Evolutionary conservation across 1,140 invertebrate species (phyloP), one percentile per base, ranked within the genome.

Genomic region (Papilio polytes): DNA sequence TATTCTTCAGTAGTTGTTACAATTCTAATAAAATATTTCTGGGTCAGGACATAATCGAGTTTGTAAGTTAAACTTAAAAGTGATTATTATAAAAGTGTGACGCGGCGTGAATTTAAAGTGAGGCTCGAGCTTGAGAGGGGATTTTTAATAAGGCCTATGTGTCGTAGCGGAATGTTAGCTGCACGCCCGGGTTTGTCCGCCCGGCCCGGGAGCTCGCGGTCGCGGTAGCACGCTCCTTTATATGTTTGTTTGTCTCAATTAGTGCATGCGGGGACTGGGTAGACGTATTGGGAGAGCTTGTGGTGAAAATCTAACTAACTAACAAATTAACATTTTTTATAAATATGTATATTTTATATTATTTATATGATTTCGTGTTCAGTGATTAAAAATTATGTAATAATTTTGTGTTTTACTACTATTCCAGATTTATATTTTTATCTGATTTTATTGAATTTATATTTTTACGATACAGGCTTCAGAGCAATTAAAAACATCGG

Each of bases 111-210:
- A 31, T n/a, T 31, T 76, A 18, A n/a, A 77, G 26, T 31, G 48
- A 31, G 26, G 26, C 22, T 70, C 31, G 18, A 63, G 10, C 56
- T 78, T 78, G 77, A 78, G 36, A 78, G 77, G 6, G 77, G 56
- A 22, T 78, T 78, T 78, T 78, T 78, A 66, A 78, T 78, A 78
- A 66, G 53, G 77, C 53, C 56, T 78, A 22, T 78, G 77, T 66
- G 48, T 31, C 31, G n/a, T 94, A 93, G 89, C 88, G 88, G 90
- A 92, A 92, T 94, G 93, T 82, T 91, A 90, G 89, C 90, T 93
- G 91, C 92, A 91, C 92, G 91, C 86, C 86, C 85, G 89, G 87
- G 86, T 90, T 88, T 88, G 86, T 88, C 88, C 76, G 80, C 82
- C 66, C 83, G 36, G 7, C 82, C 84, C 85, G 81, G 82, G 36